Conservation (phyloP, 2,797 vertebrate species). For the Lophura swinhoii region DNA sequence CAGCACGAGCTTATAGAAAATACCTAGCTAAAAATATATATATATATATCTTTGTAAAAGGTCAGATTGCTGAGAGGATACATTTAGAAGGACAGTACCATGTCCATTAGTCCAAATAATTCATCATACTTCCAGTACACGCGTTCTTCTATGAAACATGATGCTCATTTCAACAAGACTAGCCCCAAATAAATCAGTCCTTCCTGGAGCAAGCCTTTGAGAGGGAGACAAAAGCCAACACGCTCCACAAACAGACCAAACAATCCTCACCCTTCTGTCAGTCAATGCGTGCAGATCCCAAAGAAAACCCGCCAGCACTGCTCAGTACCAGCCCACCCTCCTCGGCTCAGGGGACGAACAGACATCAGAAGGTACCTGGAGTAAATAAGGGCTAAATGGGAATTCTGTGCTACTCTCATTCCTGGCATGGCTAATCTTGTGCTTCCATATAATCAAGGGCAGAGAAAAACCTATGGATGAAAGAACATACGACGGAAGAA, state of each 20-base stretch:
- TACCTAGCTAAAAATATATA: background rate
- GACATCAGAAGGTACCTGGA: background rate
- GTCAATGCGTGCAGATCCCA: background rate
- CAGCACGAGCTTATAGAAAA: background rate
- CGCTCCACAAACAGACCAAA: too few relatives aligned
- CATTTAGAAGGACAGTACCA: background rate
- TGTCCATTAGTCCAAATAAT: background rate
- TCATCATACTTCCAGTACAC: background rate
- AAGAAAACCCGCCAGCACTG: fast-evolving
- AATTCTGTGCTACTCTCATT: background rate
- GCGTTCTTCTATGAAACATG: background rate
- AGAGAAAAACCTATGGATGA: background rate
- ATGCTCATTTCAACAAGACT: background rate
- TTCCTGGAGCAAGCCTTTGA: background rate
- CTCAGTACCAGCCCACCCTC: background rate
- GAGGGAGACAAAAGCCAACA: background rate
- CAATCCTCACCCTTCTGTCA: fast-evolving
- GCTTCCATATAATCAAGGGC: background rate
- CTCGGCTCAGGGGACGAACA: background rate
- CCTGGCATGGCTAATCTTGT: background rate
- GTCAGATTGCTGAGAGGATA: background rate
- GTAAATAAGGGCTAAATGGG: background rate
- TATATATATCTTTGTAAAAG: background rate
- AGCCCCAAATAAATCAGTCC: background rate
- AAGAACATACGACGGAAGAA: background rate